These are phyloP conservation scores for Micronycteris hirsuta DNA, from an alignment of 2,113 vertebrate species.

Conservation along the genomic window DNA sequence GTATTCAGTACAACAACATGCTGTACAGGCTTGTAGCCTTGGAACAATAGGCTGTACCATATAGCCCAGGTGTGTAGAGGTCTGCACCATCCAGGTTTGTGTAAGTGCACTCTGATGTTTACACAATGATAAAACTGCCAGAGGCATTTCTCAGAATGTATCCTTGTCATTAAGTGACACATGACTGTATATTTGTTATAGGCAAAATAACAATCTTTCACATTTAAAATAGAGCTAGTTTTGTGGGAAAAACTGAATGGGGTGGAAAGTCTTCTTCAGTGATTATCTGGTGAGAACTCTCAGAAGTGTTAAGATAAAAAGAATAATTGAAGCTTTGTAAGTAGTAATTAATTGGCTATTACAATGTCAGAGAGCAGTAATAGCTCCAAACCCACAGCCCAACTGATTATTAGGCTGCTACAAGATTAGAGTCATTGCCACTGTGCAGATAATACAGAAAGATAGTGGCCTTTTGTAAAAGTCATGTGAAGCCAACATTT, in stretches of 20 bases:
- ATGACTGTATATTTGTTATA: not conserved
- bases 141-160: not conserved
- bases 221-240: not conserved
- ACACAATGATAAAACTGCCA: not conserved
- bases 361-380: not conserved
- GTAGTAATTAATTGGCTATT: constrained; percentile 44
- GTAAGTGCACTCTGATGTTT: not conserved
- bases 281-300: constrained; percentile 45
- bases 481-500: not conserved
- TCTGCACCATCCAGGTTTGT: not conserved
- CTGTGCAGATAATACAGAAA: not conserved
- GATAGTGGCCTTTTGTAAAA: not conserved
- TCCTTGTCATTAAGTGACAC: not conserved
- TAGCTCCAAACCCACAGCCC: not conserved
- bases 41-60: not conserved
- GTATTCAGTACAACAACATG: not conserved
- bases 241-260: not conserved
- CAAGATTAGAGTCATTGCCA: constrained; percentile 16
- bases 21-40: not conserved
- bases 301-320: constrained; percentile 50
- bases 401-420: not conserved
- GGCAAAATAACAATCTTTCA: not conserved
- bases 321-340: constrained; percentile 42
- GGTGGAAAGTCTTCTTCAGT: not conserved
- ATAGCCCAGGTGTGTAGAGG: too few relatives aligned